phyloP scores from a whole-genome alignment of 2,113 vertebrate species.

The Haemorhous mexicanus region DNA sequence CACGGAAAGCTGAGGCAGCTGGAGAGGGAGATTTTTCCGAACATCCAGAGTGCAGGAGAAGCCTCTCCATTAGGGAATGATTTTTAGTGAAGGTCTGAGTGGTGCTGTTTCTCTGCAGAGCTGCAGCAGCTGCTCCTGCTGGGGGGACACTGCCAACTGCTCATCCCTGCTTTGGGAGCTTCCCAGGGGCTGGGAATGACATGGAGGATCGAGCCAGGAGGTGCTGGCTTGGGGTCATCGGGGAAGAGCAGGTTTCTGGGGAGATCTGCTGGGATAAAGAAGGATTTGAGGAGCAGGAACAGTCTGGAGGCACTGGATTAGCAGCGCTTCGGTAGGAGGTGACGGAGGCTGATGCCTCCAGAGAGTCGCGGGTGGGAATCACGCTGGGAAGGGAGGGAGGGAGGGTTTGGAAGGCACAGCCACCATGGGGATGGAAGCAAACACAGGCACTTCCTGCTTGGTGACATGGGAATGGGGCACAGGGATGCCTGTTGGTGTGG shows the following conservation, averaged over 20 bases:
- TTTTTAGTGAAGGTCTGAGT: not conserved
- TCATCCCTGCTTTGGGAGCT: not conserved
- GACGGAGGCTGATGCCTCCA: not conserved
- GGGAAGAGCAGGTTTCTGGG: not conserved
- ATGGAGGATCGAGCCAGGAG: rapidly evolving
- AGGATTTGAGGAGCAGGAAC: not conserved
- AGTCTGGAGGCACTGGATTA: not conserved
- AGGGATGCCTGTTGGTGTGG: not conserved
- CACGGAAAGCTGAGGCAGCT: rapidly evolving
- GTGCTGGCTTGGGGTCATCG: not conserved
- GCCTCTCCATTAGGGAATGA: not conserved
- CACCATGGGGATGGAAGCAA: not conserved
- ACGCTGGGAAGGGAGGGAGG: not conserved
- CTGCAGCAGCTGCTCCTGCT: constrained; percentile 8
- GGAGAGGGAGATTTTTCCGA: not conserved
- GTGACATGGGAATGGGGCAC: rapidly evolving
- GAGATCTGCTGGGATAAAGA: not conserved
- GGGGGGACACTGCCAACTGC: not conserved
- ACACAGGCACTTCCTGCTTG: not conserved
- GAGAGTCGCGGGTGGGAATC: not conserved
- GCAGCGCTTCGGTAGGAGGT: rapidly evolving
- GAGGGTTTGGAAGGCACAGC: not conserved
- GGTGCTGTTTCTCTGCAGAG: not conserved
- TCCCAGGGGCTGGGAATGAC: not conserved
- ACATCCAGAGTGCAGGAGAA: not conserved